Evolutionary conservation across 1,140 invertebrate genomes (phyloP), one percentile per base, ranked within the genome.

Genomic region (Catajapyx aquilonaris): DNA sequence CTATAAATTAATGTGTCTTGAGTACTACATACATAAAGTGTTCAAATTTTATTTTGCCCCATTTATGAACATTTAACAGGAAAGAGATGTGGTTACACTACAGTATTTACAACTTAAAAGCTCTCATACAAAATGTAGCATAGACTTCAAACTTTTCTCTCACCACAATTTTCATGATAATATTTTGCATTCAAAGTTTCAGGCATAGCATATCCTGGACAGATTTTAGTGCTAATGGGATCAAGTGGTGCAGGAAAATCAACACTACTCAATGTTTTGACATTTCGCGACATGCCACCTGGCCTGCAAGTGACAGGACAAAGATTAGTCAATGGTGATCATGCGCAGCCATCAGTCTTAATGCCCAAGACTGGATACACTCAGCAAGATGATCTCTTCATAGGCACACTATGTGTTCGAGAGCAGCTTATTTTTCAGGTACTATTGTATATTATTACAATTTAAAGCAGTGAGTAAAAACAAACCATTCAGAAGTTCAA

Each of bases 201-300:
- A 43, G 88, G 90, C 5, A 68, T 80, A 2, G 86, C 85, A 0
- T 71, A 77, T 54, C 81, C 87, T 4, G 88, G 88, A 3, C 83
- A 91, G 53, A 56, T 95, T 17, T 53, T 94, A 36, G 86, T 87
- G 2, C 76, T 95, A 18, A 80, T 96, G 77, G 90, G 90, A 3
- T 78, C 86, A 3, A 90, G 85, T 18, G 90, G 90, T 1, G 83
- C 91, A 1, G 91, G 93, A 4, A 98, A 97, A 62, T 93, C 90
- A 0, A 95, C 90, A 0, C 66, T 96, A 1, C 57, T 96, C 23
- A 96, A 96, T 54, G 71, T 85, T 0, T 51, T 96, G 20, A 93
- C 86, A 1, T 81, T 80, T 53, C 66, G 83, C 3, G 67, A 65
- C 44, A 72, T 74, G 0, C 54, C 63, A 4, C 59, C 65, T 4